phyloP scores from a whole-genome alignment of 2,888 invertebrate species.

The Onchidella celtica region DNA sequence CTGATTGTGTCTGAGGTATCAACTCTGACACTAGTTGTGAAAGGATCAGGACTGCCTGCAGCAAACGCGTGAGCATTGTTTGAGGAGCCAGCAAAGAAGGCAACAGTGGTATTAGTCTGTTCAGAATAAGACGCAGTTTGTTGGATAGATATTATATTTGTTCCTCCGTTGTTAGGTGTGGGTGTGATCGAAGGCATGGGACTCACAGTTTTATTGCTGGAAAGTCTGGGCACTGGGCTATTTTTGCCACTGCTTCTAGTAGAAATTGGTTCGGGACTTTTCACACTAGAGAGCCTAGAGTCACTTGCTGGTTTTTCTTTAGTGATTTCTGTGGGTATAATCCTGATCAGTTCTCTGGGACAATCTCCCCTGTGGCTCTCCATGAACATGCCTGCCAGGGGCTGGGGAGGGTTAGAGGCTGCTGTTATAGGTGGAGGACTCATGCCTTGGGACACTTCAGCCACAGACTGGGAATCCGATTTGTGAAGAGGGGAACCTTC shows the following conservation, averaged over 20 bases:
- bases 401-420: not conserved
- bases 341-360: slow-evolving; percentile 41
- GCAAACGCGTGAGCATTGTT: not conserved
- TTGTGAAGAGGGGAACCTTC: too few relatives aligned
- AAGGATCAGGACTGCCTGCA: not conserved
- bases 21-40: slow-evolving; percentile 1
- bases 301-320: slow-evolving; percentile 34
- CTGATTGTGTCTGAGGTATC: slow-evolving; percentile 42
- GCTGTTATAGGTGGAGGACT: too few relatives aligned
- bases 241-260: slow-evolving; percentile 10
- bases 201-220: not conserved
- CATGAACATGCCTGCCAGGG: slow-evolving; percentile 15
- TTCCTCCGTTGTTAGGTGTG: not conserved
- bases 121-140: not conserved
- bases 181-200: not conserved
- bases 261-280: slow-evolving; percentile 19
- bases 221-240: slow-evolving; percentile 14
- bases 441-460: too few relatives aligned
- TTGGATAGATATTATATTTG: not conserved
- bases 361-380: slow-evolving; percentile 35
- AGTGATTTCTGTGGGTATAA: slow-evolving; percentile 47
- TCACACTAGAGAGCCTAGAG: slow-evolving; percentile 30
- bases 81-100: not conserved
- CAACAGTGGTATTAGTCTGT: not conserved
- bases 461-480: too few relatives aligned